Conservation (phyloP, 2,113 vertebrate genomes). For the Scophthalmus maximus region DNA sequence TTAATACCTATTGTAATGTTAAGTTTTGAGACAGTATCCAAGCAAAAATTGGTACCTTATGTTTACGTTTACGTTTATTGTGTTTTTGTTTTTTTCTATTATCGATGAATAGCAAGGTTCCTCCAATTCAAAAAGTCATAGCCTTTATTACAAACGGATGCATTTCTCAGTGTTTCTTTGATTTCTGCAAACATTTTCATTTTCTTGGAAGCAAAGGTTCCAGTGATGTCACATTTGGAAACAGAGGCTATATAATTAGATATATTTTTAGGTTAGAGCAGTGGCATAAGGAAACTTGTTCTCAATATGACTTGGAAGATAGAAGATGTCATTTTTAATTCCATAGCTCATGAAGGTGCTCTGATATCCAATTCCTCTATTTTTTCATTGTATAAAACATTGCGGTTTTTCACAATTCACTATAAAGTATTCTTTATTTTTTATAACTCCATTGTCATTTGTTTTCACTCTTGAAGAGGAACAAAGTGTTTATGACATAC, state of each 20-base stretch:
- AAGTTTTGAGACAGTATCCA: constrained; percentile 35
- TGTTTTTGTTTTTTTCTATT: constrained; percentile 25
- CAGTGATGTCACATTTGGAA: too few species aligned
- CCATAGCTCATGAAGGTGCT: constrained; percentile 45
- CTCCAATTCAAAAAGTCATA: constrained; percentile 8
- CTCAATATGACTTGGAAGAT: not conserved
- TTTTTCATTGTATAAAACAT: constrained; percentile 43
- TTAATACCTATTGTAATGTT: constrained; percentile 29
- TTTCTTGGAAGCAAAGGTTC: constrained; percentile 23
- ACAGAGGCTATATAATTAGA: not conserved
- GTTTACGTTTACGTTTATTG: too few species aligned
- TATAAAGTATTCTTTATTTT: constrained; percentile 34
- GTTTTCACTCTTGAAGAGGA: constrained; percentile 26
- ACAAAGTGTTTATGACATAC: constrained; percentile 43
- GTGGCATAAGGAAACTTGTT: constrained; percentile 34
- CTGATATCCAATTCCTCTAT: constrained; percentile 50
- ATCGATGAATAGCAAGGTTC: not conserved
- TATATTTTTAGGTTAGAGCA: constrained; percentile 26
- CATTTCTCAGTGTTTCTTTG: constrained; percentile 8
- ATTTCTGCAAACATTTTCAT: not conserved
- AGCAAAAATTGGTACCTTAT: constrained; percentile 3
- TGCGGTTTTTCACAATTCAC: constrained; percentile 12
- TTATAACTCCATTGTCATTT: constrained; percentile 8
- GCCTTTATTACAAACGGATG: not conserved
- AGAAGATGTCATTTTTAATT: constrained; percentile 17